Evolutionary conservation across 1,140 invertebrate species (phyloP), one percentile per base, ranked within the genome.

Genomic region (Lutraria rhynchaena): DNA sequence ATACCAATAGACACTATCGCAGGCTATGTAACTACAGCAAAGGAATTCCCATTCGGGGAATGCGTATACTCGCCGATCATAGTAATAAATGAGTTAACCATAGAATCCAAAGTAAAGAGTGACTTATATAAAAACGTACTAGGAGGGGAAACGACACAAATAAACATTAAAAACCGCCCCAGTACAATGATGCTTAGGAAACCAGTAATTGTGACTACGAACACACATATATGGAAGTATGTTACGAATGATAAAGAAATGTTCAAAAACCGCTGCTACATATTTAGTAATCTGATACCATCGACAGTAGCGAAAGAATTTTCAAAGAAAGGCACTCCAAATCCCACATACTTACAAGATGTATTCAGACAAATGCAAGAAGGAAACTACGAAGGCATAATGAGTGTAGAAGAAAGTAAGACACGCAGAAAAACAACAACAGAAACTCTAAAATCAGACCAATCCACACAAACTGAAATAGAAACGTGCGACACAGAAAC

Each of bases 141-240:
- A 9, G 70, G 51, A 46, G 70, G 53, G 7, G 70, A 73, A 41
- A 27, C 31, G 22, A 35, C 35, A 11, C 13, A 22, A 4, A 22
- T 73, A 9, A 73, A 57, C 31, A 41, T 73, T 22, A 73, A 73
- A 22, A 58, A 58, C 3, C 49, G 37, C 1, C 27, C 51, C 3
- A 3, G 29, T 3, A 9, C 33, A 57, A 22, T 73, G 1, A 31
- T 73, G 35, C 3, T n/a, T 22, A 2, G 70, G 15, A 73, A 55
- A 22, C 70, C 70, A 3, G 49, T 55, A 11, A 24, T 73, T 9
- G 11, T 73, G 7, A 73, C 49, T 5, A 51, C 46, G n/a, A 73
- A 73, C 31, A 15, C 9, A 4, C 49, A 46, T 7, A 73, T 73
- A 15, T 73, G 70, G 70, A 73, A n/a, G 13, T 55, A 31, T 35